phyloP scores from a whole-genome alignment of 2,797 vertebrate genomes.

The Mormyrus hasselquistii region DNA sequence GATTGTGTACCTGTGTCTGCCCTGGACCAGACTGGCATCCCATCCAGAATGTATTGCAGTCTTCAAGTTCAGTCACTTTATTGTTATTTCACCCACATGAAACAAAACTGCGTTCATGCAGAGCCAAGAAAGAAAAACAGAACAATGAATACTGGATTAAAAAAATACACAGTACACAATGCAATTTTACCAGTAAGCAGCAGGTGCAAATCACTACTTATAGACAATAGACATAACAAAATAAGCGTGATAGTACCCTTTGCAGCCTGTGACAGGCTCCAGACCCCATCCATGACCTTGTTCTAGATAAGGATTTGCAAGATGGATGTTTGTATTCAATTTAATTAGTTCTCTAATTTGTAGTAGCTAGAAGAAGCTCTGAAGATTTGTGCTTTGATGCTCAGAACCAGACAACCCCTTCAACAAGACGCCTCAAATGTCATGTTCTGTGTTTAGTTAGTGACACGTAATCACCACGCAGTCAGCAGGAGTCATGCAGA shows the following conservation, averaged over 20 bases:
- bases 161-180: neutral
- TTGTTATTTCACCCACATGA: neutral
- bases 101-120: neutral
- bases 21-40: neutral
- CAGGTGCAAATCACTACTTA: neutral
- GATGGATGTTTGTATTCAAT: neutral
- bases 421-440: neutral
- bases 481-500: neutral
- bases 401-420: neutral
- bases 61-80: neutral
- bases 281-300: neutral
- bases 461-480: neutral
- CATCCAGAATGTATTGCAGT: neutral
- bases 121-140: neutral
- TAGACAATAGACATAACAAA: neutral
- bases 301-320: neutral
- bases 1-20: neutral
- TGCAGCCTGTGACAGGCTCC: neutral
- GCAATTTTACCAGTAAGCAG: neutral
- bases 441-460: conserved; percentile 3
- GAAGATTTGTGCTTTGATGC: neutral
- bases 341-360: neutral
- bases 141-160: neutral
- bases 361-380: neutral
- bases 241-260: neutral